phyloP scores from a whole-genome alignment of 2,888 invertebrate species.

The Onthophagus sagittarius region DNA sequence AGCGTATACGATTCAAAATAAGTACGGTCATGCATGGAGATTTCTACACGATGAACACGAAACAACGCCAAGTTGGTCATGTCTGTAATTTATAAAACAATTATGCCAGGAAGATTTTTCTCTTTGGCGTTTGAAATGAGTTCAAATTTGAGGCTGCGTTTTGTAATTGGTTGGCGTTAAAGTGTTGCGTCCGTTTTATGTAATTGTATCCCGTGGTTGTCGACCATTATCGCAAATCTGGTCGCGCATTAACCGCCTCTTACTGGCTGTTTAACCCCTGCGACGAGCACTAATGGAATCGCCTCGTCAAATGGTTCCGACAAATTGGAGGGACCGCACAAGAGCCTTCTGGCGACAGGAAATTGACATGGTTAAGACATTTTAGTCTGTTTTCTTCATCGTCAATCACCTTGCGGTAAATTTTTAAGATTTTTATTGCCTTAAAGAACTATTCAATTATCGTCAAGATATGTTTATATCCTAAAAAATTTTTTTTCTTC shows the following conservation, averaged over 20 bases:
- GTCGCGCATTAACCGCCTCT: neutral
- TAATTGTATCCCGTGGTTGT: constrained; percentile 10
- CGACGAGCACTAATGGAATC: neutral
- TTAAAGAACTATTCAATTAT: too few species aligned
- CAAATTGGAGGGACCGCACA: neutral
- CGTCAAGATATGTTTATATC: too few species aligned
- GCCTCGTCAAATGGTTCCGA: neutral
- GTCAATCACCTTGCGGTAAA: neutral
- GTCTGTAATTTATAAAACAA: neutral
- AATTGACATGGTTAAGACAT: neutral
- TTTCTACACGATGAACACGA: neutral
- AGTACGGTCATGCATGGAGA: neutral
- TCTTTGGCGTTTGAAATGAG: neutral
- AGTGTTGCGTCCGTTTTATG: constrained; percentile 9
- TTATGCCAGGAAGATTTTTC: neutral
- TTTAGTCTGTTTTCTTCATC: neutral
- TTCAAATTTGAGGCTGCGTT: neutral
- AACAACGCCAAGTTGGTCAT: neutral
- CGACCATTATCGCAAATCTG: constrained; percentile 6
- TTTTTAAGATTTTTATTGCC: too few species aligned
- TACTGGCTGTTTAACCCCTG: neutral
- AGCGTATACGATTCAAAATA: neutral
- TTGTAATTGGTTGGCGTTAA: neutral
- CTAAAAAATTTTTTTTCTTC: neutral
- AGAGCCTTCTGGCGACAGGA: neutral